Evolutionary conservation across 2,113 vertebrate species (phyloP).

Genomic region (Podocnemis expansa): DNA sequence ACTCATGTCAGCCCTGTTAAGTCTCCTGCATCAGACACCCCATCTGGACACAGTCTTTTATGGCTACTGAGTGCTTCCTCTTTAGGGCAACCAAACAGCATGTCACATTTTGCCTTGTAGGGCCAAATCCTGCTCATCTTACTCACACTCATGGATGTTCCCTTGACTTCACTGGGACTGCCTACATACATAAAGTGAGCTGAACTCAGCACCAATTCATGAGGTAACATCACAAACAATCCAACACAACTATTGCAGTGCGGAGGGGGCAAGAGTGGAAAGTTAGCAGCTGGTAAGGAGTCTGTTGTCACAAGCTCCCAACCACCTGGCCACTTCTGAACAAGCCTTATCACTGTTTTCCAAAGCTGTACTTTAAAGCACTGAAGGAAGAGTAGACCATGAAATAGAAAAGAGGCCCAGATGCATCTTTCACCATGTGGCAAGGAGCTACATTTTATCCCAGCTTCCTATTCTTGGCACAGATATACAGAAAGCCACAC

Average conservation of each 20-base stretch:
- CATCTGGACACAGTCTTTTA: neutral
- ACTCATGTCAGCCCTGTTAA: neutral
- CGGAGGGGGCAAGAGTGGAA: neutral
- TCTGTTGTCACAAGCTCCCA: neutral
- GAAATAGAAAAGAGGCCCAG: neutral
- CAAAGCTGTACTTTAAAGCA: neutral
- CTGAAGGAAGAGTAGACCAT: neutral
- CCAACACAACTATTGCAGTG: neutral
- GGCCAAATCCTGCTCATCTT: neutral
- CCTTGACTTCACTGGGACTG: neutral
- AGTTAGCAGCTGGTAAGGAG: neutral
- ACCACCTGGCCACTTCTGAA: neutral
- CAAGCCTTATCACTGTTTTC: neutral
- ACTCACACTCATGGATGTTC: neutral
- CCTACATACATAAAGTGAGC: neutral
- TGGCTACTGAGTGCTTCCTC: neutral
- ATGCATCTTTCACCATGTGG: neutral
- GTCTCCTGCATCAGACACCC: neutral
- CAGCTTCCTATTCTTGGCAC: neutral
- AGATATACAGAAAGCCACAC: neutral
- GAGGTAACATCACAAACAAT: neutral
- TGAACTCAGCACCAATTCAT: neutral
- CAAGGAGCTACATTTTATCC: neutral
- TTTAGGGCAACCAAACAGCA: neutral
- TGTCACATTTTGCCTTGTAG: neutral